These are phyloP conservation scores for Andricus curvator DNA, from an alignment of 2,888 invertebrate species.

Conservation along the genomic window DNA sequence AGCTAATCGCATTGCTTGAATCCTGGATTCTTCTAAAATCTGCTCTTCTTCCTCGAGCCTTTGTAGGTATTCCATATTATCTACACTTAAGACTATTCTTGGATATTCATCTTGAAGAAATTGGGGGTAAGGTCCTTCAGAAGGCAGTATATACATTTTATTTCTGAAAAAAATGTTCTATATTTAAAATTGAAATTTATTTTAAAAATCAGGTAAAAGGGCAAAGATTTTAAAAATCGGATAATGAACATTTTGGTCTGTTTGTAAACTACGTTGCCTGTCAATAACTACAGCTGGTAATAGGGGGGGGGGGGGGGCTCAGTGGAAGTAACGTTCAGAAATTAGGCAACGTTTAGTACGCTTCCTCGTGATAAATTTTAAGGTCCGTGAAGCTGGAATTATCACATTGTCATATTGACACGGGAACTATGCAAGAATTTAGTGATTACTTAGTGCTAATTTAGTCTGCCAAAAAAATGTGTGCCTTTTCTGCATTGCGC, in stretches of 20 bases:
- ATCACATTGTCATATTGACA: no score
- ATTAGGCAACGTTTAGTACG: no score
- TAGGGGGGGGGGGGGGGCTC: no score
- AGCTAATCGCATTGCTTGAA: slow-evolving; percentile 56
- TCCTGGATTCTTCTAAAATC: slow-evolving; percentile 54
- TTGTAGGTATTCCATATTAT: slow-evolving; percentile 54
- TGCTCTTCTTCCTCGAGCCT: slow-evolving; percentile 61
- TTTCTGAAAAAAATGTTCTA: slow-evolving; percentile 52
- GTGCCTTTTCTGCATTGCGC: no score
- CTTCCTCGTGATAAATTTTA: no score
- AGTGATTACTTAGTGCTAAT: no score
- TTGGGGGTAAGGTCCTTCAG: slow-evolving; percentile 67
- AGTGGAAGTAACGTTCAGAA: no score
- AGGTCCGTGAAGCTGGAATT: no score
- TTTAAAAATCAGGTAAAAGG: neutral
- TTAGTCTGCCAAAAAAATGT: no score
- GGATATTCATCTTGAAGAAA: slow-evolving; percentile 70
- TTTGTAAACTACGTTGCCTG: no score
- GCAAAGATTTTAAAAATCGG: neutral
- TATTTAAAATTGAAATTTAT: neutral
- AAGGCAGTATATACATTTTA: slow-evolving; percentile 56
- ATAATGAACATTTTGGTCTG: neutral
- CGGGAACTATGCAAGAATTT: no score
- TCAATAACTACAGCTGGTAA: no score
- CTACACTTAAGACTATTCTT: slow-evolving; percentile 65